Conservation (phyloP, 2,888 invertebrate species). For the Tachystola acroxantha region DNA sequence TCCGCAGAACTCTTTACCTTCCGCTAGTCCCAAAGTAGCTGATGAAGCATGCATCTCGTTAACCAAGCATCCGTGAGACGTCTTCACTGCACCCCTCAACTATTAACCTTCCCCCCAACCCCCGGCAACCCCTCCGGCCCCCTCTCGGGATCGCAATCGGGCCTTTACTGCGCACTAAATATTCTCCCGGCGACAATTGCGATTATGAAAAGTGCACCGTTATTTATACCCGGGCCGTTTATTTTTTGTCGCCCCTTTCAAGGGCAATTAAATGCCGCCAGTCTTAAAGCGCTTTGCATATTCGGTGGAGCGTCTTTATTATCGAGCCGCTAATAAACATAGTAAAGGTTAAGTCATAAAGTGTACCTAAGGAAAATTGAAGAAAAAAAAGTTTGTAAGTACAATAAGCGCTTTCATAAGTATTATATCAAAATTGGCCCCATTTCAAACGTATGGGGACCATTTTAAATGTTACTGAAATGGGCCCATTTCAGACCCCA, state of each 20-base stretch:
- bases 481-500: no score
- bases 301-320: constrained; percentile 56
- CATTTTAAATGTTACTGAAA: no score
- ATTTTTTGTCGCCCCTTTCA: constrained; percentile 78
- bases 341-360: constrained; percentile 45
- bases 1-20: no score
- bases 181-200: constrained; percentile 78
- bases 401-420: no score
- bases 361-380: no score
- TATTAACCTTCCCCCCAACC: constrained; percentile 39
- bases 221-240: constrained; percentile 71
- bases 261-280: constrained; percentile 77
- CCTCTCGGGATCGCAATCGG: constrained; percentile 43
- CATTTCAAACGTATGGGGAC: no score
- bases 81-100: constrained; percentile 38
- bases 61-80: constrained; percentile 20
- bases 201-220: constrained; percentile 78
- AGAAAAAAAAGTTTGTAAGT: no score
- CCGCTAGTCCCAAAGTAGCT: constrained; percentile 7
- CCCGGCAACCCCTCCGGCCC: constrained; percentile 19
- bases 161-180: constrained; percentile 75
- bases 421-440: no score
- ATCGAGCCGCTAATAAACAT: constrained; percentile 61
- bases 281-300: constrained; percentile 73
- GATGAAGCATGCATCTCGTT: constrained; percentile 30